Base-by-base conservation (phyloP, 2,888 invertebrate genomes). In the Neoascia interrupta region DNA sequence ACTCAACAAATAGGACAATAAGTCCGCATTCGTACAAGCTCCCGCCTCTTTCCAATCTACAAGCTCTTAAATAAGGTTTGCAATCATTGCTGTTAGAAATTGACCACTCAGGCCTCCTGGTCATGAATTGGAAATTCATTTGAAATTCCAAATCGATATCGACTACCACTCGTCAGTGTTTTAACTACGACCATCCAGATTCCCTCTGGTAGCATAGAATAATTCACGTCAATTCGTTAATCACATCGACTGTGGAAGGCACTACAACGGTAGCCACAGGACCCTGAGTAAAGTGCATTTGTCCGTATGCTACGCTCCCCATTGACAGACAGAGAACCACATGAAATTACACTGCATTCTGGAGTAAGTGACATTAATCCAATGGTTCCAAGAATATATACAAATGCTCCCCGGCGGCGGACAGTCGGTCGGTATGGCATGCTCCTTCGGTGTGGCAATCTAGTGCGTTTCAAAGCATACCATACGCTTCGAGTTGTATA, bases 331-430 rank as follows among this genome's bases (percentile, higher is more conserved):
- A 26, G 28, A 39, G 26, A 23, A 63, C 70, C 75, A 31, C 70
- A 64, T 60, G 60, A 72, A 64, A 72, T 64, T 76, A 72, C n/a
- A n/a, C 76, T 72, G 23, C 58, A 53, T 72, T 60, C 76, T 60
- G 45, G 58, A 23, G 56, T 19, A 43, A 53, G 53, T 51, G 72
- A 36, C 64, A 72, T 64, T 54, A 72, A 76, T 76, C 53, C 72
- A 70, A 64, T 49, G 21, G 41, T 26, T 36, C 13, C 36, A n/a
- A n/a, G n/a, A n/a, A n/a, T n/a, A n/a, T n/a, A n/a, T 31, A 31
- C 31, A 49, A 15, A 31, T 58, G 10, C 51, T 15, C 21, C 15
- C 11, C 19, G 2, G 18, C 28, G n/a, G 18, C 3, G 23, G 18
- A 21, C 21, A n/a, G n/a, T n/a, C n/a, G n/a, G n/a, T n/a, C n/a